Base-by-base conservation (phyloP, 2,113 vertebrate genomes). In the Petrocephalus microphthalmus region DNA sequence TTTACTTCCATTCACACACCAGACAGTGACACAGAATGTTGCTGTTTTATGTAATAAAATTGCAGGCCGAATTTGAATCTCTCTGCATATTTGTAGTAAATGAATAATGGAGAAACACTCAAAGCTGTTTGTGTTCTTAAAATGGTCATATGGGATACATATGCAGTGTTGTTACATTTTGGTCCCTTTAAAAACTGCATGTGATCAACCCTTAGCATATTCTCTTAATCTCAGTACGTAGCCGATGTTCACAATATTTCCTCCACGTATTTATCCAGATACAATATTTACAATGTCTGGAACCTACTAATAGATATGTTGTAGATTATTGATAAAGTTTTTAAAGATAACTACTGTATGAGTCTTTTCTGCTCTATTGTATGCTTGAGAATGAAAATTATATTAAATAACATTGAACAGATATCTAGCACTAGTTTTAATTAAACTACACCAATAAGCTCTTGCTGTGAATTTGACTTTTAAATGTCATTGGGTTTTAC, bases 331-430 rank as follows among this genome's bases (percentile, higher is more conserved):
- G 11, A 74, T 29, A 17, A 53, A 53, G 7, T 37, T 74, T 74
- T 19, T 74, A 37, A 74, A 74, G 67, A 37, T 29, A 67, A 29
- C 3, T 78, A 78, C 42, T 78, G 71, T 78, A 78, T 78, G 33
- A 19, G 33, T 78, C 71, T 29, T 42, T 33, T 78, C 71, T 37
- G 71, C 71, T 78, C 71, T 19, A 37, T 33, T 4, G n/a, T 42
- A 78, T 42, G 71, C 71, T 78, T 78, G 71, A 78, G 71, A 78
- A 78, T 78, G 33, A 42, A 78, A 78, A 78, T 33, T 78, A 78
- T 78, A 37, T 37, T 42, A 20, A 78, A 78, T 78, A 42, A 78
- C 33, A 78, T 19, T 42, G 33, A 37, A 42, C 33, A 78, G 17
- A 33, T 78, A 42, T 78, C 33, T 42, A 78, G 37, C 33, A 78